Conservation (phyloP, 1,140 invertebrate genomes). For the Drosophila nasuta region DNA sequence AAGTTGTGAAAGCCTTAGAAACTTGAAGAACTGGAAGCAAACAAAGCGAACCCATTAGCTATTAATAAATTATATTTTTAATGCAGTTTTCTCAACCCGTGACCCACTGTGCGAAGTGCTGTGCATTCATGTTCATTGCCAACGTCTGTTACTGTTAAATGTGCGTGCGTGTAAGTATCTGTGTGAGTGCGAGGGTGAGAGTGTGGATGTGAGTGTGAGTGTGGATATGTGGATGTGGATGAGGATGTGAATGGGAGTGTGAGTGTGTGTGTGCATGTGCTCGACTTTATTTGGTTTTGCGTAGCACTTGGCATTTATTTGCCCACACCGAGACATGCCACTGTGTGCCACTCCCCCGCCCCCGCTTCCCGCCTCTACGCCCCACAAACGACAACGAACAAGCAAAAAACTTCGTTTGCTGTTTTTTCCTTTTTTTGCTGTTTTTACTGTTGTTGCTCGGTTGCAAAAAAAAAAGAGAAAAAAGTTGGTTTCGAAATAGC, state of each 20-base stretch:
- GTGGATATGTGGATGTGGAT: constrained; percentile 56
- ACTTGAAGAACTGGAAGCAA: no score
- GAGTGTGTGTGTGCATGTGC: constrained; percentile 62
- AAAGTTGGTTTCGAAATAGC: constrained; percentile 70
- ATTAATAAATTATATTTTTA: not conserved
- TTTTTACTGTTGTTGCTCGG: constrained; percentile 2
- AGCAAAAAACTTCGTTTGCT: constrained; percentile 62
- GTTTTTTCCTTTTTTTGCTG: constrained; percentile 6
- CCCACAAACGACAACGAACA: constrained; percentile 11
- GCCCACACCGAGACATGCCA: constrained; percentile 75
- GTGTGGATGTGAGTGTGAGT: constrained; percentile 41
- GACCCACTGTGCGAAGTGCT: constrained; percentile 27
- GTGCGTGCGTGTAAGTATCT: constrained; percentile 63
- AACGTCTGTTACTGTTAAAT: constrained; percentile 81
- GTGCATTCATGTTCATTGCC: constrained; percentile 73
- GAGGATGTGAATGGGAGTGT: constrained; percentile 21
- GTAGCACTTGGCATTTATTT: constrained; percentile 82
- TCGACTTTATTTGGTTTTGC: constrained; percentile 82
- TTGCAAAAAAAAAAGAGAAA: constrained; percentile 31
- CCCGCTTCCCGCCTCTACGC: not conserved
- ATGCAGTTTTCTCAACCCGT: not conserved
- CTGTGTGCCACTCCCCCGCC: constrained; percentile 4
- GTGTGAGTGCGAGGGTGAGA: constrained; percentile 26
- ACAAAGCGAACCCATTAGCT: no score
- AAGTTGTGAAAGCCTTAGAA: no score